Evolutionary conservation across 2,888 invertebrate genomes (phyloP), one percentile per base, ranked within the genome.

Genomic region (Epinotia demarniana): DNA sequence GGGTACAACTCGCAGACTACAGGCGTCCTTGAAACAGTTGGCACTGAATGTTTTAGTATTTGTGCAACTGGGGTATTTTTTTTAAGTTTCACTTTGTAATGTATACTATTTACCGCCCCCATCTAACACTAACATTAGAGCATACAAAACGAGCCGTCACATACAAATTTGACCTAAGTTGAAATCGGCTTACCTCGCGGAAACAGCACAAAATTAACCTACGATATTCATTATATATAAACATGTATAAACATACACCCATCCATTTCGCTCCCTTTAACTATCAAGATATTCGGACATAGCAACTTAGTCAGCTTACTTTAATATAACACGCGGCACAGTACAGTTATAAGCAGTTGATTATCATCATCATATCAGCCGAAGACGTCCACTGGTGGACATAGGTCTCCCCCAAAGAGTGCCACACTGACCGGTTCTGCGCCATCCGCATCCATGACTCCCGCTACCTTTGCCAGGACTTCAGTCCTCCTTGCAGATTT

Each of bases 141-240:
- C 80, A 80, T 83, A 83, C 81, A 83, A 81, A 79, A 82, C 77
- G 78, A 79, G 80, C 78, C 76, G 75, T 80, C 78, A 77, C 80
- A 79, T 77, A 80, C 80, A 79, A 78, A 78, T 79, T 78, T 77
- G 75, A 80, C 77, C 80, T 79, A 80, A 77, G 77, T 78, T 77
- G 77, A 77, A 76, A 78, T 77, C 77, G 68, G 71, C 76, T 77
- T 72, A 76, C 78, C 84, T 86, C 86, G 84, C 85, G 87, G 87
- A 89, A 88, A 92, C 92, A 91, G 90, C 92, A 92, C 92, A 88
- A 92, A 90, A 92, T 92, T 93, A 93, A 91, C 91, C 92, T 93
- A 93, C 86, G 84, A 92, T 92, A 92, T 88, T 91, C 91, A 91
- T 91, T 92, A 92, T 92, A 92, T 92, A 92, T 92, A 93, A 90